Conservation (phyloP, 2,113 vertebrate genomes). For the Acrocephalus kingi region DNA sequence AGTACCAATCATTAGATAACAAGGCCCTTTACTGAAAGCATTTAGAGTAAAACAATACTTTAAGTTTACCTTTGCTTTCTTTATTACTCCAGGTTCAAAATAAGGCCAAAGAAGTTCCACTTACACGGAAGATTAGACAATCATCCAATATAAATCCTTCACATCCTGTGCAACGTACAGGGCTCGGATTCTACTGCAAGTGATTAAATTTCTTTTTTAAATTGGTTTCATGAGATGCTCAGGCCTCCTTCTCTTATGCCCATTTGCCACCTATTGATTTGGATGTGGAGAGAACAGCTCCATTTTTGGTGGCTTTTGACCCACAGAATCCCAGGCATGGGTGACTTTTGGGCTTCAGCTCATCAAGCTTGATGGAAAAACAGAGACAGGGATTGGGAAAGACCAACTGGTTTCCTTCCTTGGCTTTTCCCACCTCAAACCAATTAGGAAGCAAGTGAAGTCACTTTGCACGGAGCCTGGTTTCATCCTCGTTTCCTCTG, state of each 20-base stretch:
- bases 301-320: not conserved
- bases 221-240: not conserved
- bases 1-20: slow-evolving; percentile 85
- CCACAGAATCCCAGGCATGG: not conserved
- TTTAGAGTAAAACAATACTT: slow-evolving; percentile 82
- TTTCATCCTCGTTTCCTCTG: not conserved
- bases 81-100: slow-evolving; percentile 77
- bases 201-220: not conserved
- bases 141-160: slow-evolving; percentile 59
- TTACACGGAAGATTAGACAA: slow-evolving; percentile 55
- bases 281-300: not conserved
- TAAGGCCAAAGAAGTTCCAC: slow-evolving; percentile 73
- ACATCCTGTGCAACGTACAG: not conserved
- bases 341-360: not conserved
- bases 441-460: not conserved
- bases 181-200: not conserved
- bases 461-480: not conserved
- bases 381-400: not conserved
- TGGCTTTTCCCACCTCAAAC: not conserved
- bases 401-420: not conserved
- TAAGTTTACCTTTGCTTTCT: slow-evolving; percentile 79
- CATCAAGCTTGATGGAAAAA: not conserved
- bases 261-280: not conserved
- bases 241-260: not conserved
- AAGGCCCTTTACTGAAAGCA: slow-evolving; percentile 79